Conservation (phyloP, 1,140 invertebrate species). For the Leptopilina clavipes region DNA sequence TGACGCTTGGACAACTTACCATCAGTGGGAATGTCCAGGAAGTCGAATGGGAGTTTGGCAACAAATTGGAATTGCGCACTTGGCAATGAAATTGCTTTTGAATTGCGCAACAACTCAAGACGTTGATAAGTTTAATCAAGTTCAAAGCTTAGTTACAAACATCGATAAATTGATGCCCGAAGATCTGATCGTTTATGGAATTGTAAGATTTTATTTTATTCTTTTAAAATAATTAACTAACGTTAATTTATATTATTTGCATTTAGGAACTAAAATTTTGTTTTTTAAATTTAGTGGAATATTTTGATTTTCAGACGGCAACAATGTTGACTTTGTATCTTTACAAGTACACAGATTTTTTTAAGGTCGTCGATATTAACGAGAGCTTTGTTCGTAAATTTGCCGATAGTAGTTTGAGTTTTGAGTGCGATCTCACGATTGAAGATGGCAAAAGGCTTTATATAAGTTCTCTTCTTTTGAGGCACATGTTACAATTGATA, state of each 20-base stretch:
- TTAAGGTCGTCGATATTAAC: conserved; percentile 62
- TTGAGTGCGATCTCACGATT: conserved; percentile 62
- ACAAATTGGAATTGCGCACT: conserved; percentile 85
- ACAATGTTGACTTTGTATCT: conserved; percentile 77
- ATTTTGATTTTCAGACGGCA: conserved; percentile 76
- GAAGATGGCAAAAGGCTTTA: conserved; percentile 69
- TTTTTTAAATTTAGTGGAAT: conserved; percentile 19
- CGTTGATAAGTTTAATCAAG: conserved; percentile 63
- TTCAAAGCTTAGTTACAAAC: conserved; percentile 69
- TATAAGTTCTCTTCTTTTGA: conserved; percentile 80
- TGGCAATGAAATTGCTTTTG: conserved; percentile 81
- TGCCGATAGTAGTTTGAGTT: conserved; percentile 51
- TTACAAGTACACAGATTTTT: conserved; percentile 75
- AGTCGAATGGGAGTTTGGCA: conserved; percentile 78
- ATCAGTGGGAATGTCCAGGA: conserved; percentile 85
- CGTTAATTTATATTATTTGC: no score
- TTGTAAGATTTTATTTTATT: conserved; percentile 62
- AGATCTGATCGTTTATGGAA: conserved; percentile 71
- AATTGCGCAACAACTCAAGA: conserved; percentile 68
- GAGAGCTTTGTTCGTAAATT: conserved; percentile 64
- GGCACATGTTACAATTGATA: conserved; percentile 85
- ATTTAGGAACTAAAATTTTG: no score
- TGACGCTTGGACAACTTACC: conserved; percentile 78
- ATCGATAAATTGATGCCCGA: conserved; percentile 69
- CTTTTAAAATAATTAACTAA: not conserved